These are phyloP conservation scores for Pheosia tremula DNA, from an alignment of 2,888 invertebrate genomes.

Conservation along the genomic window DNA sequence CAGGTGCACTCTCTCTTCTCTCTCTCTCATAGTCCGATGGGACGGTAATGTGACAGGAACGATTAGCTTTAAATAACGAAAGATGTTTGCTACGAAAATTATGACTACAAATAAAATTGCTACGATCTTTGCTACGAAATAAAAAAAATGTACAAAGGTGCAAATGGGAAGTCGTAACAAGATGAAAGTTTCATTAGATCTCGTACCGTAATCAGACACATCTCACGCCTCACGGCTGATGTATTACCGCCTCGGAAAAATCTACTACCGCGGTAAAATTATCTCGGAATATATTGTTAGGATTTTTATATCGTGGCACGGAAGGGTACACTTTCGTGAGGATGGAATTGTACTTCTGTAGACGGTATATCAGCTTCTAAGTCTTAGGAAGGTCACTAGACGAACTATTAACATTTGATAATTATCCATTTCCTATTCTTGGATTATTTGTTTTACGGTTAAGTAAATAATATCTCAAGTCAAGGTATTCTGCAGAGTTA, in stretches of 20 bases:
- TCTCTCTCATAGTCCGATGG: too few species aligned
- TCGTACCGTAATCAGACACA: slow-evolving; percentile 1
- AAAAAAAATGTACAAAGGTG: not conserved
- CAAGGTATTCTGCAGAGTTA: too few species aligned
- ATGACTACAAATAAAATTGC: not conserved
- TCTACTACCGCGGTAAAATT: not conserved
- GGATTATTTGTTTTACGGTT: too few species aligned
- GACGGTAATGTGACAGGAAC: too few species aligned
- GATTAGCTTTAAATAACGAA: too few species aligned
- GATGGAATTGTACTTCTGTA: not conserved
- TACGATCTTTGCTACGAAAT: not conserved
- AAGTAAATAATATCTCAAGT: too few species aligned
- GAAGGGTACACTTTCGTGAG: not conserved
- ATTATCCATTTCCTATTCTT: too few species aligned
- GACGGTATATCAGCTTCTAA: too few species aligned
- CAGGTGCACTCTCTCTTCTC: too few species aligned
- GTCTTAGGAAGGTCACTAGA: too few species aligned
- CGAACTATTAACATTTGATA: too few species aligned
- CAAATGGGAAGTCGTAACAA: not conserved
- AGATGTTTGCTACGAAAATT: not conserved
- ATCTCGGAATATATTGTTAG: not conserved
- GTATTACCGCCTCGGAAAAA: slow-evolving; percentile 2
- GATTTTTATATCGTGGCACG: not conserved
- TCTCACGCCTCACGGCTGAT: not conserved
- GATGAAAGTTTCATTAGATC: slow-evolving; percentile 1